Percentiles rank a stretch among this genome's conserved stretches.
Conservation (phyloP, 2,888 invertebrate species). For the Megastigmus dorsalis region DNA sequence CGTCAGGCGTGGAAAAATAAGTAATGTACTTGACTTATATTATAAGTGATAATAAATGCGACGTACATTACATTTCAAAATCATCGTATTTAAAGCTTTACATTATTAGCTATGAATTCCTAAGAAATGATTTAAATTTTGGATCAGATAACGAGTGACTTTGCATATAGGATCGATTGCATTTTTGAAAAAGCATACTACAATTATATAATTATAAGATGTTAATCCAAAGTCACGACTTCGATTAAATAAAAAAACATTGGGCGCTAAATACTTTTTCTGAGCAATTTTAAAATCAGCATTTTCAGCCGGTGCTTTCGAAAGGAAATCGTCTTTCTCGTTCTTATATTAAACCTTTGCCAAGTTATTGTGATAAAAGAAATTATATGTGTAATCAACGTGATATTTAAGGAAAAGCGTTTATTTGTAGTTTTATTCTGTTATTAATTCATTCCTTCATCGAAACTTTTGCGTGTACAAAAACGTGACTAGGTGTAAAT, state of each 20-base stretch:
- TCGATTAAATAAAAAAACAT: neutral
- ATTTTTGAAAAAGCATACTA: neutral
- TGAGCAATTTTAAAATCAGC: neutral
- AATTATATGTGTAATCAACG: conserved; percentile 10
- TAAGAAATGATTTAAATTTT: neutral
- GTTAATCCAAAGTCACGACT: neutral
- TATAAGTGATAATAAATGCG: neutral
- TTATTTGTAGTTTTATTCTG: conserved; percentile 8
- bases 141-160: neutral
- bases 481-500: conserved; percentile 22
- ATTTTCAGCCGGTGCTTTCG: neutral
- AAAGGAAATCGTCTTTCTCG: conserved; percentile 16
- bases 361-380: conserved; percentile 46
- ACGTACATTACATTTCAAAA: neutral
- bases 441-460: conserved; percentile 8
- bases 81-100: neutral
- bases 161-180: conserved; percentile 5
- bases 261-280: neutral
- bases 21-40: neutral
- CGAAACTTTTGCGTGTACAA: neutral
- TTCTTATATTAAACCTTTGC: conserved; percentile 24
- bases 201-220: neutral
- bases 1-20: neutral
- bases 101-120: neutral
- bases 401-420: conserved; percentile 1